Conservation (phyloP, 1,140 invertebrate species). For the Augochlora pura region DNA sequence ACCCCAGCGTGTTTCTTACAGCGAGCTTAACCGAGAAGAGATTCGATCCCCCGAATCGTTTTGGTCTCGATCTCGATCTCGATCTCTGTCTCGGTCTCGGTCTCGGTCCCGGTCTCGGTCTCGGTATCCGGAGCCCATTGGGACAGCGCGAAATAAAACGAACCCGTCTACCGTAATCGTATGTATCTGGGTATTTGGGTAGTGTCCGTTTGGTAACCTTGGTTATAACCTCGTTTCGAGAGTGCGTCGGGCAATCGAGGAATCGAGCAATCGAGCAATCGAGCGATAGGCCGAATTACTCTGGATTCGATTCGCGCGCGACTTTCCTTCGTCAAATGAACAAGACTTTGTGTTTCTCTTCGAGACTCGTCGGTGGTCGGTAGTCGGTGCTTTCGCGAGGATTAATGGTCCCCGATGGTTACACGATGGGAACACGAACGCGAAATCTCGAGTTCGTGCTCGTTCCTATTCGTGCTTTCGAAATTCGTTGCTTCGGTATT, state of each 20-base stretch:
- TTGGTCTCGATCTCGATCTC: too few relatives aligned
- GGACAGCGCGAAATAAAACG: slow-evolving; percentile 24
- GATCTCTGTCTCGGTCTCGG: too few relatives aligned
- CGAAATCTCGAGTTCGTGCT: not conserved
- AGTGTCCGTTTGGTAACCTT: slow-evolving; percentile 74
- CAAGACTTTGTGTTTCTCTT: too few relatives aligned
- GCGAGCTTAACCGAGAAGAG: too few relatives aligned
- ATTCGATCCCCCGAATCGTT: too few relatives aligned
- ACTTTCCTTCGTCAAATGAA: not conserved
- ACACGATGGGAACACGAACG: not conserved
- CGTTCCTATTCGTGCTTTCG: slow-evolving; percentile 29
- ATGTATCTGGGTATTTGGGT: slow-evolving; percentile 77
- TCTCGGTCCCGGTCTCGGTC: too few relatives aligned
- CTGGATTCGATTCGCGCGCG: not conserved
- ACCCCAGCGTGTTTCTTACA: too few relatives aligned
- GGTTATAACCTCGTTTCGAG: slow-evolving; percentile 69
- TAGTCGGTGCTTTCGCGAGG: not conserved
- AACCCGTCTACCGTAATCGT: slow-evolving; percentile 66
- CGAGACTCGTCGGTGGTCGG: not conserved
- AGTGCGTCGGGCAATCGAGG: slow-evolving; percentile 47
- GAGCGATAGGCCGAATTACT: slow-evolving; percentile 29
- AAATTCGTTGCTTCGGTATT: slow-evolving; percentile 18
- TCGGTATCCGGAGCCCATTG: not conserved
- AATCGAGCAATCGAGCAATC: slow-evolving; percentile 15
- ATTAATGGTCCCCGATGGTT: not conserved